Conservation (phyloP, 2,113 vertebrate species). For the Bungarus multicinctus region DNA sequence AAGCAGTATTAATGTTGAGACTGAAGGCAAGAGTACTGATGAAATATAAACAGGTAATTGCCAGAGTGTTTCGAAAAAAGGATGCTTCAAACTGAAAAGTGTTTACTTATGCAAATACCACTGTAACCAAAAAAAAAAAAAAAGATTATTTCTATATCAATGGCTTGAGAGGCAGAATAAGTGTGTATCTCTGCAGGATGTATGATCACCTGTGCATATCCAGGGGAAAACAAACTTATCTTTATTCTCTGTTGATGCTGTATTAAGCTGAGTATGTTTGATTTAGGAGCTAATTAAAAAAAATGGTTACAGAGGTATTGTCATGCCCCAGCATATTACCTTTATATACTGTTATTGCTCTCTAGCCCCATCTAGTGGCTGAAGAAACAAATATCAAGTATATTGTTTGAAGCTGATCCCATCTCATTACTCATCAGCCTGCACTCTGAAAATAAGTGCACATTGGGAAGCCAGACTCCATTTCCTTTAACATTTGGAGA, state of each 20-base stretch:
- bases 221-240: not conserved
- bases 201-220: not conserved
- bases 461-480: no score
- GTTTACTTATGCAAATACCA: fast-evolving
- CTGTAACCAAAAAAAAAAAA: no score
- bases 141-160: not conserved
- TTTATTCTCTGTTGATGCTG: not conserved
- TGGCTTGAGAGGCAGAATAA: not conserved
- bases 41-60: not conserved
- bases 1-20: constrained; percentile 2
- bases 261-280: not conserved
- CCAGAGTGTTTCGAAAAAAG: not conserved
- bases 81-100: constrained; percentile 4
- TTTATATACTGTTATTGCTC: no score
- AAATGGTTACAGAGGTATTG: not conserved
- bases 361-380: no score
- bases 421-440: no score
- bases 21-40: not conserved
- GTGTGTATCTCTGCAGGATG: not conserved
- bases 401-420: no score
- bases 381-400: no score
- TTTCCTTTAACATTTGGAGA: no score
- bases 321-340: no score
- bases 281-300: not conserved
- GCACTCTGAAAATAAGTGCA: no score